These are phyloP conservation scores for Linyphia triangularis DNA, from an alignment of 2,888 invertebrate species.

Conservation along the genomic window DNA sequence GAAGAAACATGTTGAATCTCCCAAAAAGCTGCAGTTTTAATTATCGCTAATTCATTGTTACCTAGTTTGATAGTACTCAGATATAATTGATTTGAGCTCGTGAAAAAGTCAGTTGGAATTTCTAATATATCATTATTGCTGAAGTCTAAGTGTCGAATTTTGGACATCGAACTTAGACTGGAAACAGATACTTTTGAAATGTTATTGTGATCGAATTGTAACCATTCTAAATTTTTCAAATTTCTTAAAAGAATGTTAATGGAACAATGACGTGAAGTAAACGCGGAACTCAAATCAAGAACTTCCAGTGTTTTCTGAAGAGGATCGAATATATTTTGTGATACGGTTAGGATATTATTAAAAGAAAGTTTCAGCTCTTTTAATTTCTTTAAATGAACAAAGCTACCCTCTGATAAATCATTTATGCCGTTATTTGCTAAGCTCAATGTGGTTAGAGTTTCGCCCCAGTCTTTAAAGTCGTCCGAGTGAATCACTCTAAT, in stretches of 20 bases:
- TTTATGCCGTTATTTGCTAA: slow-evolving; percentile 94
- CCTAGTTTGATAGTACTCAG: slow-evolving; percentile 89
- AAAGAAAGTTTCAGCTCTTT: slow-evolving; percentile 78
- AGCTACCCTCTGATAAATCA: slow-evolving; percentile 89
- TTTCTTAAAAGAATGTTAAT: slow-evolving; percentile 30
- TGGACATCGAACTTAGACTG: slow-evolving; percentile 82
- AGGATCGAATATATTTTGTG: slow-evolving; percentile 69
- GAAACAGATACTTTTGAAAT: slow-evolving; percentile 86
- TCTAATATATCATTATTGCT: slow-evolving; percentile 78
- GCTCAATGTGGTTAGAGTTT: slow-evolving; percentile 90
- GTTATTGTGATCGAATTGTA: slow-evolving; percentile 84
- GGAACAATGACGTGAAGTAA: slow-evolving; percentile 78
- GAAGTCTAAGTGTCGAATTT: slow-evolving; percentile 35
- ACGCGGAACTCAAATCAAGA: slow-evolving; percentile 88
- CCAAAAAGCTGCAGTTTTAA: slow-evolving; percentile 86
- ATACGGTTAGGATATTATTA: slow-evolving; percentile 77
- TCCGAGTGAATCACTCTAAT: slow-evolving; percentile 79
- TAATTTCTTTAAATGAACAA: slow-evolving; percentile 85
- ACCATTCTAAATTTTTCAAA: slow-evolving; percentile 75
- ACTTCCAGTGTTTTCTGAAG: slow-evolving; percentile 85
- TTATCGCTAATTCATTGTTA: slow-evolving; percentile 87
- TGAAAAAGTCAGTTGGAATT: slow-evolving; percentile 85
- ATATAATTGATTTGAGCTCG: slow-evolving; percentile 83
- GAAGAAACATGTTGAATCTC: slow-evolving; percentile 87
- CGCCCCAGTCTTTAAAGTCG: slow-evolving; percentile 90